Evolutionary conservation across 2,888 invertebrate genomes (phyloP).

Genomic region (Euzetes globulus): DNA sequence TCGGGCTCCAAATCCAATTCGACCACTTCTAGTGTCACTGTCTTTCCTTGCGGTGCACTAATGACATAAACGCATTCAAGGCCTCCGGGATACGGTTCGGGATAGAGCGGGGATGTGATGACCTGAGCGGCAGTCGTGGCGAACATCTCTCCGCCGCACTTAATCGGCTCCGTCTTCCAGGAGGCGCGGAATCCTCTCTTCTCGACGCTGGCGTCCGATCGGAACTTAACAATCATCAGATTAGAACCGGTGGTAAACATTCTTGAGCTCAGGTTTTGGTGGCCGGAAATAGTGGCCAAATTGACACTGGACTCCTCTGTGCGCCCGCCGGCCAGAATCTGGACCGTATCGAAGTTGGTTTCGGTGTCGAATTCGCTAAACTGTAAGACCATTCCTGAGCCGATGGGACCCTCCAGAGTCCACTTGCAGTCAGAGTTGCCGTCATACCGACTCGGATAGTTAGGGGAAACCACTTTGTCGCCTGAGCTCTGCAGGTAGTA

Average conservation of each 20-base stretch:
- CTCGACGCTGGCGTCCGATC: slow-evolving; percentile 86
- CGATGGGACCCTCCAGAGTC: slow-evolving; percentile 93
- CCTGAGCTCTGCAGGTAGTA: slow-evolving; percentile 89
- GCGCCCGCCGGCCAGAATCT: slow-evolving; percentile 87
- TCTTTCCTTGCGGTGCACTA: slow-evolving; percentile 78
- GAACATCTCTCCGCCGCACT: slow-evolving; percentile 78
- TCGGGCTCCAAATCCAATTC: slow-evolving; percentile 47
- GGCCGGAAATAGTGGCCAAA: slow-evolving; percentile 80
- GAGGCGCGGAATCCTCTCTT: slow-evolving; percentile 67
- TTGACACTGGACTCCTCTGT: slow-evolving; percentile 88
- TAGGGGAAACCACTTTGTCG: slow-evolving; percentile 86
- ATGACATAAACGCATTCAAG: slow-evolving; percentile 88
- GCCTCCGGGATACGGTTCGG: slow-evolving; percentile 88
- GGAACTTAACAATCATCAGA: slow-evolving; percentile 95
- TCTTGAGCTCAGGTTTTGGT: slow-evolving; percentile 68
- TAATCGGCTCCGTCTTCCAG: slow-evolving; percentile 59
- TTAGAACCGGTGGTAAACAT: slow-evolving; percentile 90
- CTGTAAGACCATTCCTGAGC: slow-evolving; percentile 80
- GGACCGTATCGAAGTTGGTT: slow-evolving; percentile 90
- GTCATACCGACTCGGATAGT: slow-evolving; percentile 86
- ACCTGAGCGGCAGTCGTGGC: slow-evolving; percentile 61
- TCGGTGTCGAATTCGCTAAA: slow-evolving; percentile 98
- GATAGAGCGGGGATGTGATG: slow-evolving; percentile 82
- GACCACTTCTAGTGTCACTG: slow-evolving; percentile 73
- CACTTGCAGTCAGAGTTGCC: slow-evolving; percentile 89